Conservation (phyloP, 1,140 invertebrate species). For the Psilanteris sp. region DNA sequence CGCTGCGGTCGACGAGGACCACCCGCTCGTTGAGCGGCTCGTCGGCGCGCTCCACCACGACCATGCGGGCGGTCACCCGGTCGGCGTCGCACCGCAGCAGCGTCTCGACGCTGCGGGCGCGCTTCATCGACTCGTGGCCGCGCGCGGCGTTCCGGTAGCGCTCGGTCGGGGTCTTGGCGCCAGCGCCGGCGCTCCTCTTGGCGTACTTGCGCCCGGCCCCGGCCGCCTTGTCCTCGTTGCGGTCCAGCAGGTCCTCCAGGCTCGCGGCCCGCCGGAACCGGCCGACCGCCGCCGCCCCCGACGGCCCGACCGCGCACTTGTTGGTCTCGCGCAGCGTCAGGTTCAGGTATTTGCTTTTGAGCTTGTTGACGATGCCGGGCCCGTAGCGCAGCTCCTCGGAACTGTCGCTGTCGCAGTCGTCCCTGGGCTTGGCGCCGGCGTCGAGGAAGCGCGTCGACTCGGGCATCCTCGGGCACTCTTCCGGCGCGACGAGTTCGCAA, state of each 20-base stretch:
- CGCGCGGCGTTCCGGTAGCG: conserved; percentile 75
- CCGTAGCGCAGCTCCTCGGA: conserved; percentile 93
- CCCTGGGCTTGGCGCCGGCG: conserved; percentile 12
- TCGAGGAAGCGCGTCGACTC: conserved; percentile 26
- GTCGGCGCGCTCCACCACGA: conserved; percentile 49
- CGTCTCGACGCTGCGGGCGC: conserved; percentile 91
- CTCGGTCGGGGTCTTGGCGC: conserved; percentile 67
- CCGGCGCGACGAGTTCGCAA: conserved; percentile 25
- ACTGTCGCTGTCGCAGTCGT: conserved; percentile 79
- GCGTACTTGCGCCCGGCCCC: conserved; percentile 64
- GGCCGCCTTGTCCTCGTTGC: conserved; percentile 72
- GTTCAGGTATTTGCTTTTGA: conserved; percentile 91
- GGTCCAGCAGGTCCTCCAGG: conserved; percentile 90
- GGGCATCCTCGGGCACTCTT: conserved; percentile 43
- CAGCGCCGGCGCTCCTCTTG: conserved; percentile 55
- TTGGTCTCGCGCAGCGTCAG: conserved; percentile 85
- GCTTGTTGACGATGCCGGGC: conserved; percentile 92
- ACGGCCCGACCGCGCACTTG: conserved; percentile 70
- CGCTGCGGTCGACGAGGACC: conserved; percentile 88
- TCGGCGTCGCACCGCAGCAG: conserved; percentile 83
- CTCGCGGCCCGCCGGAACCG: conserved; percentile 88
- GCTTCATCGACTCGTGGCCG: conserved; percentile 85
- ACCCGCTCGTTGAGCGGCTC: conserved; percentile 80
- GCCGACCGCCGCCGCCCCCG: conserved; percentile 80
- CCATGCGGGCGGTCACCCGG: conserved; percentile 33